Evolutionary conservation across 2,797 vertebrate genomes (phyloP).

Genomic region (Gila robusta): DNA sequence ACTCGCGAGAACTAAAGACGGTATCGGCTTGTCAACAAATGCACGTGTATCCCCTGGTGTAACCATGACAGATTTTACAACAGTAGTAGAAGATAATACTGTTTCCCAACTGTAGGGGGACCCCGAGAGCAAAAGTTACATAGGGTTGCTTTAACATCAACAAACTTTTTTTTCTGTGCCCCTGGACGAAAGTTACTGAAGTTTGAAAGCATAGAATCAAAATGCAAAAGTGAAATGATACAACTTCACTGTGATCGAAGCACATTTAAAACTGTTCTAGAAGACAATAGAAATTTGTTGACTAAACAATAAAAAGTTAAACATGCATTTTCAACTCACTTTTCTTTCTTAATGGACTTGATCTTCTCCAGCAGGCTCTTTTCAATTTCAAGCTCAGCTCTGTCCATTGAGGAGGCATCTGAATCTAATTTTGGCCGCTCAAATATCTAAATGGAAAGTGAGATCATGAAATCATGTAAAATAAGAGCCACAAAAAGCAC

Average conservation of each 20-base stretch:
- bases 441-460: slow-evolving; percentile 65
- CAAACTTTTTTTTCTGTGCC: no score
- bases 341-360: slow-evolving; percentile 92
- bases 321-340: slow-evolving; percentile 78
- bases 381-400: slow-evolving; percentile 68
- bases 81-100: no score
- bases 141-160: not conserved
- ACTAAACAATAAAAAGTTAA: not conserved
- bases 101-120: no score
- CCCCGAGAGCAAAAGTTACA: no score
- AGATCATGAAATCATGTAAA: not conserved
- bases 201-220: not conserved
- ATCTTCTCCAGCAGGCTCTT: slow-evolving; percentile 87
- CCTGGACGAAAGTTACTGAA: not conserved
- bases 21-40: no score
- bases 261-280: not conserved
- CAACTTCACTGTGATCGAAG: not conserved
- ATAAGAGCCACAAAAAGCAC: not conserved
- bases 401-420: slow-evolving; percentile 20
- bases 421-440: slow-evolving; percentile 62
- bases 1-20: no score
- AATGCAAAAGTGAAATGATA: not conserved
- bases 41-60: no score
- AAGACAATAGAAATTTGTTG: not conserved
- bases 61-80: no score